Percentiles rank a stretch among this genome's conserved stretches.
phyloP scores from a whole-genome alignment of 2,113 vertebrate species.

The Atlantisia rogersi region DNA sequence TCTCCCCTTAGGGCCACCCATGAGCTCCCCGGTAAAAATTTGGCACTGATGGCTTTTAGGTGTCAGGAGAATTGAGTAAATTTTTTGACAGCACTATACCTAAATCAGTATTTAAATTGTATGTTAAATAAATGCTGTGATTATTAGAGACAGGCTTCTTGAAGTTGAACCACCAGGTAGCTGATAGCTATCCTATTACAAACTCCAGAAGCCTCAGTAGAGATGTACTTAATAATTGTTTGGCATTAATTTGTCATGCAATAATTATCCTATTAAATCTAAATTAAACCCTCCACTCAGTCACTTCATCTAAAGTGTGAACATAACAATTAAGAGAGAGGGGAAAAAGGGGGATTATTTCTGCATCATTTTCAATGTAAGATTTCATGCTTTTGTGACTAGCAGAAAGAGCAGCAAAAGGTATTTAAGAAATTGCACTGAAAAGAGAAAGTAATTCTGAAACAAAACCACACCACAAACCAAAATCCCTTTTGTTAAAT shows the following conservation, averaged over 20 bases:
- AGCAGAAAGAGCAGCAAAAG: slow-evolving; percentile 7
- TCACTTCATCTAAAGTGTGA: slow-evolving; percentile 69
- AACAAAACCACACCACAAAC: neutral
- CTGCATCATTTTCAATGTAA: slow-evolving; percentile 17
- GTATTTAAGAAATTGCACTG: neutral
- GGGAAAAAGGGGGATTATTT: slow-evolving; percentile 29
- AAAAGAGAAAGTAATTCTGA: neutral
- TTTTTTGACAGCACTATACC: slow-evolving; percentile 25
- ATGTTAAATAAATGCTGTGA: slow-evolving; percentile 48
- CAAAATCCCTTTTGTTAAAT: neutral
- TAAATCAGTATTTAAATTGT: slow-evolving; percentile 34
- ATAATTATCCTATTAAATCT: slow-evolving; percentile 80
- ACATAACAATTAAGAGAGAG: slow-evolving; percentile 69
- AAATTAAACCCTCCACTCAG: slow-evolving; percentile 73
- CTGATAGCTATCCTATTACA: slow-evolving; percentile 67
- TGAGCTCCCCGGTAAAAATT: neutral
- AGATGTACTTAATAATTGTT: slow-evolving; percentile 67
- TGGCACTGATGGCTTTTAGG: neutral
- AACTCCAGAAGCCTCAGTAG: slow-evolving; percentile 51
- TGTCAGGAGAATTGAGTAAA: neutral
- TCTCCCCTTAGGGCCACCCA: neutral
- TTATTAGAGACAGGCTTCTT: slow-evolving; percentile 43
- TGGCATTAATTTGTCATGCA: slow-evolving; percentile 73
- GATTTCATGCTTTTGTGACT: slow-evolving; percentile 1
- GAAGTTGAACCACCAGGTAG: slow-evolving; percentile 49